Evolutionary conservation across 2,888 invertebrate genomes (phyloP), one percentile per base, ranked within the genome.

Genomic region (Sphaerophoria rueppellii): DNA sequence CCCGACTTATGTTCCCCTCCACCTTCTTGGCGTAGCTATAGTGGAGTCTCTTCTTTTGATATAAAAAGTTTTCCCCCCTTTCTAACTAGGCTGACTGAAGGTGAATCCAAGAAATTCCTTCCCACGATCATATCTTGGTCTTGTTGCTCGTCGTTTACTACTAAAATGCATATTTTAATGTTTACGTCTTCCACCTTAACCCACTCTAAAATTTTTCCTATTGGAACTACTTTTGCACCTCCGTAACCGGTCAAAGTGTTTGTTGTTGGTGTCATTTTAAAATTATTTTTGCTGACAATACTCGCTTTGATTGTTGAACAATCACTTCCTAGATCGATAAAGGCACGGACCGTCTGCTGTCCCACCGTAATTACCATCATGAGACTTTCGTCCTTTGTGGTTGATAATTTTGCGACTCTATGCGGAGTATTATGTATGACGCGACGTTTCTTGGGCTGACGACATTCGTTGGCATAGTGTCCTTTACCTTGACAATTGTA

Each of bases 401-500:
- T 46, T 14, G 70, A 12, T 4, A 70, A 5, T 40, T 46, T 70
- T 7, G 57, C 55, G 0, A 70, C n/a, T 11, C n/a, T 2, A 0
- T 11, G 6, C n/a, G n/a, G n/a, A n/a, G n/a, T n/a, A n/a, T n/a
- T n/a, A 35, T 70, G 43, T 3, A 5, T 35, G 0, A 37, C 9
- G 0, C 67, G 35, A 40, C 40, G 35, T 34, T 48, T 46, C n/a
- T 48, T 70, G 4, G 46, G 70, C 7, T 32, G 4, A 5, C 6
- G 40, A n/a, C 70, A 70, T 14, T 70, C 46, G 48, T 57, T 57
- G 0, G 57, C 57, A 1, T 34, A 48, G 32, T 70, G 70, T 1
- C 70, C 70, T 14, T 7, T 43, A 1, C 32, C 34, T n/a, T 46
- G 70, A 24, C 70, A 70, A n/a, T 70, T 70, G 4, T 32, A 70